Base-by-base conservation (phyloP, 2,113 vertebrate species). In the Osmerus eperlanus region DNA sequence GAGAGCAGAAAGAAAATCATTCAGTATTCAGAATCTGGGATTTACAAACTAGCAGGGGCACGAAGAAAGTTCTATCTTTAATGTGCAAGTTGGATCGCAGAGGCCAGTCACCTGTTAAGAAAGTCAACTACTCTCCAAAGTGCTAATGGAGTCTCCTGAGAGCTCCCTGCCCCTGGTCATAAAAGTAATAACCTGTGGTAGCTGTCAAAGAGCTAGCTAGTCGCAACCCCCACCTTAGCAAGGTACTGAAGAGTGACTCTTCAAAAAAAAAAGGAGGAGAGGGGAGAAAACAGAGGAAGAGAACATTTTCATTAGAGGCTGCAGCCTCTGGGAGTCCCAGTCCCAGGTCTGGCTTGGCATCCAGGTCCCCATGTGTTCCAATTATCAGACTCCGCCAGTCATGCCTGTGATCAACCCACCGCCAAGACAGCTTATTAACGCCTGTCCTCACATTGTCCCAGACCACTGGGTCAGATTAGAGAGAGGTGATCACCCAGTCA, bases 111-210 rank as follows among this genome's bases (percentile, higher is more conserved):
- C 25, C 53, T 65, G 75, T 70, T 79, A 68, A 76, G 73, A 62
- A 77, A 68, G 78, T 83, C 80, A 86, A 73, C 76, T 60, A 67
- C 78, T 84, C 78, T 73, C 74, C 51, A 16, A 73, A 76, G 71
- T 79, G 82, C 80, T 88, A 88, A 88, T 88, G 75, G 79, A 83
- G 71, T 87, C 84, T 81, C 71, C 41, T 12, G 79, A 78, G 78
- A 74, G 66, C 69, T 65, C 36, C 55, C 77, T 78, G 80, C 81
- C 83, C 76, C 79, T 70, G 78, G 85, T 81, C 9, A 59, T 79
- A 75, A 85, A 87, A 80, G 84, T 83, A 87, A 87, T 86, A 88
- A 86, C 77, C 75, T 87, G 74, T 82, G 75, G 78, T 81, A 80
- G 67, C 78, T 84, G 78, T 89, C 81, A 88, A 80, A 80, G 67